Conservation (phyloP, 2,888 invertebrate genomes). For the Galeopsomyia nigrocyanea region DNA sequence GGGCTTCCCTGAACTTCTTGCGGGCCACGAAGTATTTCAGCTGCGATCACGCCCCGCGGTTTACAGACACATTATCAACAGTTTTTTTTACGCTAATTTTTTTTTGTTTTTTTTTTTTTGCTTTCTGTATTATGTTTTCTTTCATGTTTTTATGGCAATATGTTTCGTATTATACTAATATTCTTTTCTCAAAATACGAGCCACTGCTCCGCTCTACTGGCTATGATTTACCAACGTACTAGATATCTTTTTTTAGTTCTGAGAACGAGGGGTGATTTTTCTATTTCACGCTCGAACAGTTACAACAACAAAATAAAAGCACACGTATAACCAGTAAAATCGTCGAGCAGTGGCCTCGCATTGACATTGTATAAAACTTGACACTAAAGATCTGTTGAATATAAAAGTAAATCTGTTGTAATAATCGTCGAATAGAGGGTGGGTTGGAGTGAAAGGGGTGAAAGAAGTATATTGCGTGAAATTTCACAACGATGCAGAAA, state of each 20-base stretch:
- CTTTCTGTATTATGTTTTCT: constrained; percentile 17
- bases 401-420: no score
- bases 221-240: background rate
- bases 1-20: constrained; percentile 91
- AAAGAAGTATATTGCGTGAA: no score
- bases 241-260: background rate
- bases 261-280: background rate
- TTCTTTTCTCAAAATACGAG: no score
- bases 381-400: no score
- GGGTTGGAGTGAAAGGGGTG: no score
- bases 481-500: no score
- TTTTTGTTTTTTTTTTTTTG: constrained; percentile 36
- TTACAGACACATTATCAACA: constrained; percentile 54
- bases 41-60: constrained; percentile 64
- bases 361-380: no score
- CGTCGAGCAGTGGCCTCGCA: no score
- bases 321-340: no score
- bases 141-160: constrained; percentile 8
- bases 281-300: no score
- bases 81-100: constrained; percentile 48
- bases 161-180: background rate
- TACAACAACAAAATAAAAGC: no score
- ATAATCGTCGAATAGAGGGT: no score
- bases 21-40: constrained; percentile 92
- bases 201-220: background rate